Percentiles rank a stretch among this genome's conserved stretches.
These are phyloP conservation scores for Lindbergichthys nudifrons DNA, from an alignment of 2,797 vertebrate species.

Conservation along the genomic window DNA sequence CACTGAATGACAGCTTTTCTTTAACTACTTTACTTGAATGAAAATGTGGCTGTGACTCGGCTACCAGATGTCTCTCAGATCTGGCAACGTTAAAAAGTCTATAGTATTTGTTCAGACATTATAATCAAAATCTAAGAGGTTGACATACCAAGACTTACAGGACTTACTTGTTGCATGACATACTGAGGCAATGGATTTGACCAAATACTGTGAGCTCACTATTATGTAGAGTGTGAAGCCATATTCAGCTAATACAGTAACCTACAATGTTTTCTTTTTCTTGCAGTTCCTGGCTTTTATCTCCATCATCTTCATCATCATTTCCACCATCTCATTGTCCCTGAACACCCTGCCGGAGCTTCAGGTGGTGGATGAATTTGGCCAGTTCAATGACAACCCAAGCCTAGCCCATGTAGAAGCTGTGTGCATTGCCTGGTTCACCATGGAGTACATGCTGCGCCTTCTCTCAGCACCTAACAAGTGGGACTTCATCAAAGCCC, in stretches of 20 bases:
- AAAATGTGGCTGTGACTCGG: not conserved
- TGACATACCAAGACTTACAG: not conserved
- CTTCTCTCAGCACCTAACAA: constrained; percentile 97
- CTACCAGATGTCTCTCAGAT: not conserved
- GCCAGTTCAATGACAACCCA: constrained; percentile 96
- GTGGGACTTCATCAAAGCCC: constrained; percentile 99
- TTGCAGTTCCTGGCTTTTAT: constrained; percentile 96
- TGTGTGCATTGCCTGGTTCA: constrained; percentile 98
- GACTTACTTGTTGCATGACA: not conserved
- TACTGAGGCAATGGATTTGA: not conserved
- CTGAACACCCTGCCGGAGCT: constrained; percentile 98
- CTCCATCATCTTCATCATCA: constrained; percentile 97
- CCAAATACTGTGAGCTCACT: not conserved
- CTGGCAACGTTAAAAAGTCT: not conserved
- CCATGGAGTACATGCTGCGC: constrained; percentile 98
- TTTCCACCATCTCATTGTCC: constrained; percentile 97
- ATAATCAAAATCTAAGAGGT: not conserved
- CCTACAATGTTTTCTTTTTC: constrained; percentile 60
- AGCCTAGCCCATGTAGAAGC: constrained; percentile 96
- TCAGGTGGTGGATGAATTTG: constrained; percentile 95
- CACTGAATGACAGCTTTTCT: too few species aligned
- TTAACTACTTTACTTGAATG: not conserved
- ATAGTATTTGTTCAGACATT: not conserved
- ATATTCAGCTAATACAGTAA: constrained; percentile 12
- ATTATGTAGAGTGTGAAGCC: too few species aligned